Conservation (phyloP, 2,113 vertebrate species). For the Todiramphus chloris region DNA sequence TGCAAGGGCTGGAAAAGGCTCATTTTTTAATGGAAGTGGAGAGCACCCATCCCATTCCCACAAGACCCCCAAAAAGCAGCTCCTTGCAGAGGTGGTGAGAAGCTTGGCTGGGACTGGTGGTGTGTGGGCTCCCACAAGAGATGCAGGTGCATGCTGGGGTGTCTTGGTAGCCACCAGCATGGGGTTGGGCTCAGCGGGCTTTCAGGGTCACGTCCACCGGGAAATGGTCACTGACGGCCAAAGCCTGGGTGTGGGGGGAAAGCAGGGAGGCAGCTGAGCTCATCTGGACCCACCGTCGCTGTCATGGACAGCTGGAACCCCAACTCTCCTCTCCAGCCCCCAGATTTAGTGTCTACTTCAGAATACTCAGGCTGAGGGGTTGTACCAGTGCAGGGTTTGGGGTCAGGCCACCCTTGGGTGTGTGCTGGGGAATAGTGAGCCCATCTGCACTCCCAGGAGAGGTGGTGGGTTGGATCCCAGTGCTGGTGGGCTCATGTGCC, state of each 20-base stretch:
- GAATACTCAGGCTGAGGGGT: background rate
- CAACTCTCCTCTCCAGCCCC: rapidly evolving
- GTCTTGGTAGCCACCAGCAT: rapidly evolving
- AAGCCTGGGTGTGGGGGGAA: constrained; percentile 60
- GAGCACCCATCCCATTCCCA: background rate
- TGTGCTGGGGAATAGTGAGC: background rate
- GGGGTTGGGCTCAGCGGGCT: background rate
- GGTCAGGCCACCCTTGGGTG: background rate
- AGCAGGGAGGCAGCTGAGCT: background rate
- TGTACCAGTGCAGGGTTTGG: rapidly evolving
- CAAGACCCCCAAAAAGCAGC: rapidly evolving
- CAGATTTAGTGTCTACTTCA: background rate
- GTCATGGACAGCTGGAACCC: background rate
- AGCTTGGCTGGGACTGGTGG: background rate
- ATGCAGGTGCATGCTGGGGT: rapidly evolving
- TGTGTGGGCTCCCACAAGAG: rapidly evolving
- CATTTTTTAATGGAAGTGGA: constrained; percentile 16
- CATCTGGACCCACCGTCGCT: rapidly evolving
- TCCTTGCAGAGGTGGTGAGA: rapidly evolving
- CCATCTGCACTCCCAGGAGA: rapidly evolving
- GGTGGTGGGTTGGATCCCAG: background rate
- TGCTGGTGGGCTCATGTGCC: rapidly evolving
- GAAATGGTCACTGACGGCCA: constrained; percentile 86
- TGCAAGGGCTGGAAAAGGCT: background rate
- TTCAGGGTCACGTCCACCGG: constrained; percentile 81